These are phyloP conservation scores for Metalampra italica DNA, from an alignment of 2,888 invertebrate genomes.

Conservation along the genomic window DNA sequence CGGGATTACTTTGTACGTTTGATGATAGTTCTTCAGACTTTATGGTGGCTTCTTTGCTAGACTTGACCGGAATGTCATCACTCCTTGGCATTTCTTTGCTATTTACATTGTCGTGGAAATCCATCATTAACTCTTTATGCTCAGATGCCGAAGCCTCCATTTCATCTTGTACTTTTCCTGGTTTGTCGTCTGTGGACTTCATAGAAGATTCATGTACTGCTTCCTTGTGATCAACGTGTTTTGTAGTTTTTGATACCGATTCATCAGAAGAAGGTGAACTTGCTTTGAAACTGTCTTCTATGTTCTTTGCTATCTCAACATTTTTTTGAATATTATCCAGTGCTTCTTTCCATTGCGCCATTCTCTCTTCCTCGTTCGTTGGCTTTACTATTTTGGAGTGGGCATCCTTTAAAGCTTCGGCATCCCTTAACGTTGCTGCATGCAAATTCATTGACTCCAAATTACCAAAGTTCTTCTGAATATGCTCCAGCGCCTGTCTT, in stretches of 20 bases:
- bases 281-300: constrained; percentile 53
- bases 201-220: not conserved
- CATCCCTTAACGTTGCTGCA: constrained; percentile 26
- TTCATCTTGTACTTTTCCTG: constrained; percentile 9
- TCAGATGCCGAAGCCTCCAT: constrained; percentile 20
- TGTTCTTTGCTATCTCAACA: constrained; percentile 49
- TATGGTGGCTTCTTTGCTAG: not conserved
- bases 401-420: constrained; percentile 28
- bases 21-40: constrained; percentile 8
- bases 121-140: constrained; percentile 15
- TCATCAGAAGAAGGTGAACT: constrained; percentile 2
- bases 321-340: constrained; percentile 48
- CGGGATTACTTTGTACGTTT: constrained; percentile 1
- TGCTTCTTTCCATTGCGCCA: constrained; percentile 59
- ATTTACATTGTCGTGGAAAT: constrained; percentile 10
- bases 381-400: constrained; percentile 29
- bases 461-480: constrained; percentile 47
- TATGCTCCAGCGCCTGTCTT: constrained; percentile 50
- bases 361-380: constrained; percentile 48
- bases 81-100: not conserved
- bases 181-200: constrained; percentile 2
- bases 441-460: constrained; percentile 43
- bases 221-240: not conserved
- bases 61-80: constrained; percentile 17
- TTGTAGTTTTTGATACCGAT: not conserved